Base-by-base conservation (phyloP, 2,797 vertebrate species). In the Arnoldichthys spilopterus region DNA sequence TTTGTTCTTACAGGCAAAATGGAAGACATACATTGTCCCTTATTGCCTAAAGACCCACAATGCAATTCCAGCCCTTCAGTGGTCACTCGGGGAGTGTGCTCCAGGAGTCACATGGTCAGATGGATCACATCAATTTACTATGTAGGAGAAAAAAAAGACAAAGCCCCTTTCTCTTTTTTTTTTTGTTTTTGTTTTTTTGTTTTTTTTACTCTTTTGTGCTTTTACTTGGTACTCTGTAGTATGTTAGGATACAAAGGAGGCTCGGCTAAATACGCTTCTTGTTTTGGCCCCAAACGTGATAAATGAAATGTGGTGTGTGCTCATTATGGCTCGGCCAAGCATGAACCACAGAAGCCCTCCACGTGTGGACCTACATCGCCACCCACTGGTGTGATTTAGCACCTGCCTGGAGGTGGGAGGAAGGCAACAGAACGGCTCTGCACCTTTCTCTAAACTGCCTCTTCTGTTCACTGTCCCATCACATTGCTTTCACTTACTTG, bases 101-200 rank as follows among this genome's bases (percentile, higher is more conserved):
- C 91, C 90, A 93, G 93, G 91, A 94, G 94, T 92, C 95, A 92
- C 85, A 90, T 90, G 90, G 94, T 91, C 96, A 96, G 96, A 97
- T 96, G 95, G 95, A 97, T 96, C 94, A 87, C 94, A 95, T 96
- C 95, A 96, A 97, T 97, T 96, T 94, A 94, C 94, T 88, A 93
- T 45, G 51, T 74, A 72, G 74, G 81, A 92, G 93, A 94, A 93
- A 94, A 93, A 84, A 82, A 66, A 79, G 69, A 83, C 63, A 87
- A 91, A 91, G 90, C 87, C 90, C 90, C 87, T 89, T 72, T 80
- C 56, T 78, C 71, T 71, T 61, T 61, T n/a, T 53, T n/a, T 7
- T 20, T 22, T 22, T 22, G 59, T 30, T 51, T 43, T n/a, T 24
- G 49, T 66, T 61, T 56, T 1, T 34, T n/a, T n/a, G 59, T 45